Percentiles rank a stretch among this genome's conserved stretches.
phyloP scores from a whole-genome alignment of 2,797 vertebrate genomes.

The Sitta carolinensis region DNA sequence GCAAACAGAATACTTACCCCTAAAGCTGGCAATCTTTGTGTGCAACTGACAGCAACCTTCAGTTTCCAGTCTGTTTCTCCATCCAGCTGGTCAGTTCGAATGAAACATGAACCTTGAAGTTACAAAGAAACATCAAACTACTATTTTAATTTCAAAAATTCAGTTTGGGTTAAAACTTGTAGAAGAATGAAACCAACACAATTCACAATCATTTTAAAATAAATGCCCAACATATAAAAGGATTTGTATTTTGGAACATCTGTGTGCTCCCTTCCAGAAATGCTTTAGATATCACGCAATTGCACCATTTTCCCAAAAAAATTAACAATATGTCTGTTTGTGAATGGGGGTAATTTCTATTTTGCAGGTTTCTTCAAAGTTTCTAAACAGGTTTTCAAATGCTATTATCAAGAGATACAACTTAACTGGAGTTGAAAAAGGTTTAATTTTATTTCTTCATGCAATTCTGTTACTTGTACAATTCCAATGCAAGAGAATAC shows the following conservation, averaged over 20 bases:
- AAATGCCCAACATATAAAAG: not conserved
- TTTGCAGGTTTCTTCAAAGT: not conserved
- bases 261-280: not conserved
- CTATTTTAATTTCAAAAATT: not conserved
- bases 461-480: not conserved
- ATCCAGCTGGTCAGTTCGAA: conserved; percentile 96
- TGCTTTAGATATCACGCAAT: not conserved
- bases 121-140: not conserved
- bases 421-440: not conserved
- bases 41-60: conserved; percentile 92
- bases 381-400: not conserved
- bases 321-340: not conserved
- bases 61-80: conserved; percentile 99
- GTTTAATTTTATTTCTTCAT: not conserved
- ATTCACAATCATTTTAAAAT: not conserved
- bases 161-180: not conserved
- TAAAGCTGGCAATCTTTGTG: conserved; percentile 90
- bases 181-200: not conserved
- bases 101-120: conserved; percentile 90
- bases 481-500: not conserved
- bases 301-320: not conserved
- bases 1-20: conserved; percentile 79
- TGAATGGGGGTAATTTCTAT: not conserved
- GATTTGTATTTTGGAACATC: not conserved
- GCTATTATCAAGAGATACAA: not conserved